phyloP scores from a whole-genome alignment of 1,140 invertebrate species.

The Drosophila suzukii region DNA sequence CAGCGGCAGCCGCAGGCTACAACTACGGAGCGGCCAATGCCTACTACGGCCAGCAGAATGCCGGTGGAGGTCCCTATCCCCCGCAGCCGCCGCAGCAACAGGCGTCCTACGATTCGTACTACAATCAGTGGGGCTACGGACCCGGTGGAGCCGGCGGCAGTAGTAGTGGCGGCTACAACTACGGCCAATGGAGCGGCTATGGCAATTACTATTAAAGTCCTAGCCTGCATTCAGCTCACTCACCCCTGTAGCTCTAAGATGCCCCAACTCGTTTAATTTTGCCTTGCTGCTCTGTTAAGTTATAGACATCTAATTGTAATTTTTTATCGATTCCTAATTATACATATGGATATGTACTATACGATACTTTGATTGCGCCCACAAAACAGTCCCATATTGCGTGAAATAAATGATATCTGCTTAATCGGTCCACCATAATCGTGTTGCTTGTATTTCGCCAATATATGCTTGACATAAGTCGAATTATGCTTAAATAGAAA shows the following conservation, averaged over 20 bases:
- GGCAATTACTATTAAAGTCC: conserved; percentile 74
- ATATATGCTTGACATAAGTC: conserved; percentile 20
- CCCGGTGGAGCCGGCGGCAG: conserved; percentile 86
- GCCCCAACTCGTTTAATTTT: conserved; percentile 18
- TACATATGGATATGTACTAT: conserved; percentile 47
- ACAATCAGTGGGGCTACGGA: conserved; percentile 89
- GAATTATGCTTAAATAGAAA: conserved; percentile 30
- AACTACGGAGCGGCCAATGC: conserved; percentile 85
- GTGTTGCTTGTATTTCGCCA: conserved; percentile 32
- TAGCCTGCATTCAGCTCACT: not conserved
- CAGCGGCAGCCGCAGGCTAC: conserved; percentile 52
- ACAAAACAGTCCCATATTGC: conserved; percentile 2
- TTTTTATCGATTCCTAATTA: conserved; percentile 61
- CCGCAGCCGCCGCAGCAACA: conserved; percentile 86
- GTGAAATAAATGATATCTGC: conserved; percentile 49
- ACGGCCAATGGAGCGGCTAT: conserved; percentile 88
- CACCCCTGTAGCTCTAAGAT: conserved; percentile 21
- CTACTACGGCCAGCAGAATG: conserved; percentile 85
- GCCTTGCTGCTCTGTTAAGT: conserved; percentile 49
- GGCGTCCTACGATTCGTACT: conserved; percentile 88
- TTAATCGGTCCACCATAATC: conserved; percentile 53
- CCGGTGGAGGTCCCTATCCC: conserved; percentile 85
- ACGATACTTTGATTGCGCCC: conserved; percentile 9
- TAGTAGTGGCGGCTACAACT: conserved; percentile 86
- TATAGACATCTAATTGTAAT: conserved; percentile 62